Percentiles rank a stretch among this genome's conserved stretches.
Evolutionary conservation across 2,888 invertebrate species (phyloP).

Genomic region (Athrips mouffetella): DNA sequence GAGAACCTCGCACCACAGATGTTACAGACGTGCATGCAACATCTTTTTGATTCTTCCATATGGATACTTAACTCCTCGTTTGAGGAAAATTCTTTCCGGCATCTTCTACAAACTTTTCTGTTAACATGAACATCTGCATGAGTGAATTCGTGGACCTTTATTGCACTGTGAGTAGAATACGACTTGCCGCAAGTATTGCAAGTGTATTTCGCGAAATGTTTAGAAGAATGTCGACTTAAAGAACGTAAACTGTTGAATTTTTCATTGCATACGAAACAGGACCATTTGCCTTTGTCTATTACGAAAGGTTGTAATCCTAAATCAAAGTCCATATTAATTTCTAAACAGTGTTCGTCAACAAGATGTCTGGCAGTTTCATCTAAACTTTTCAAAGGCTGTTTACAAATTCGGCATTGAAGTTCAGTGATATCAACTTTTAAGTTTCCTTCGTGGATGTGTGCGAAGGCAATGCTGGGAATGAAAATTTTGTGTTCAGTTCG

Average conservation of each 20-base stretch:
- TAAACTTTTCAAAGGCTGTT: conserved; percentile 22
- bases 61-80: conserved; percentile 31
- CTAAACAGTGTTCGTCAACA: conserved; percentile 21
- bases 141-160: conserved; percentile 30
- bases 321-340: conserved; percentile 23
- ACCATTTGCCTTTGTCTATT: conserved; percentile 26
- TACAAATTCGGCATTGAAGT: conserved; percentile 35
- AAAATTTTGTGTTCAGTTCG: conserved; percentile 31
- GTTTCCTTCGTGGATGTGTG: conserved; percentile 55
- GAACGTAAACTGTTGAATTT: conserved; percentile 33
- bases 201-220: conserved; percentile 36
- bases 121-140: conserved; percentile 20
- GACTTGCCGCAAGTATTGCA: conserved; percentile 42
- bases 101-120: conserved; percentile 31
- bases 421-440: conserved; percentile 41
- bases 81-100: conserved; percentile 31
- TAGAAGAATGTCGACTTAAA: conserved; percentile 39
- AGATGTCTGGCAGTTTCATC: conserved; percentile 32
- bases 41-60: conserved; percentile 27
- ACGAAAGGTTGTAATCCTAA: conserved; percentile 34
- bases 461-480: conserved; percentile 44
- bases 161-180: conserved; percentile 29
- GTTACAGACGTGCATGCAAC: conserved; percentile 34
- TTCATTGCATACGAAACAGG: conserved; percentile 33
- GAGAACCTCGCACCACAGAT: conserved; percentile 34